Base-by-base conservation (phyloP, 2,797 vertebrate species). In the Labroides dimidiatus region DNA sequence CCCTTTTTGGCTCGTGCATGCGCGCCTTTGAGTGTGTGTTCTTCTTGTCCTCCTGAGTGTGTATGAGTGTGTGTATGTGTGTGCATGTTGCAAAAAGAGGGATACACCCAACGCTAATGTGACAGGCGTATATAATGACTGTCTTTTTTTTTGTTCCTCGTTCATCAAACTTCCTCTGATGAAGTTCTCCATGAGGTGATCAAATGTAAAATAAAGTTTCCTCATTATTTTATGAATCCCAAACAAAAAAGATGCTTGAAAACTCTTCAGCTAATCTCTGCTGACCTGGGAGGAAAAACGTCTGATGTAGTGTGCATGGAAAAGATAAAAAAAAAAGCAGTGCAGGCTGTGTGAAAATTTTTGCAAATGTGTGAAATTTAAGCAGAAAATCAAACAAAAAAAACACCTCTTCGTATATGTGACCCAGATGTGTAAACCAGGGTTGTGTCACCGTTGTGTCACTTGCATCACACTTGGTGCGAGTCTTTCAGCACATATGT, bases 1-100 rank as follows among this genome's bases (percentile, higher is more conserved):
- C 88, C 69, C 87, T 87, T 91, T 89, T 82, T 69, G 20, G 47
- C 50, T n/a, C 27, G 27, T 75, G 66, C 53, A 54, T 72, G 50
- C 65, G 59, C 7, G 33, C 8, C 4, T 11, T 17, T 56, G 65
- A 47, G 61, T 50, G 61, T 50, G 20, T 24, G 58, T 64, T 73
- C 47, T 69, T 42, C 45, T 43, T 64, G 51, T 24, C 33, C 42
- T 36, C 1, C 14, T 23, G 24, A 27, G 24, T 27, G 30, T 33
- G 62, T 17, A 39, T 62, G 48, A 62, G 43, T 67, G 24, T 27
- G 30, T 33, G 62, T 17, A 39, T 62, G 48, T 64, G 43, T 67
- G 60, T 62, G 49, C 36, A 10, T 54, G 19, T 57, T 74, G 64
- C 47, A 57, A 24, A 33, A 67, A 24, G 33, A 56, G 10, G 64